Conservation (phyloP, 2,888 invertebrate species). For the Cremastinae sp. region DNA sequence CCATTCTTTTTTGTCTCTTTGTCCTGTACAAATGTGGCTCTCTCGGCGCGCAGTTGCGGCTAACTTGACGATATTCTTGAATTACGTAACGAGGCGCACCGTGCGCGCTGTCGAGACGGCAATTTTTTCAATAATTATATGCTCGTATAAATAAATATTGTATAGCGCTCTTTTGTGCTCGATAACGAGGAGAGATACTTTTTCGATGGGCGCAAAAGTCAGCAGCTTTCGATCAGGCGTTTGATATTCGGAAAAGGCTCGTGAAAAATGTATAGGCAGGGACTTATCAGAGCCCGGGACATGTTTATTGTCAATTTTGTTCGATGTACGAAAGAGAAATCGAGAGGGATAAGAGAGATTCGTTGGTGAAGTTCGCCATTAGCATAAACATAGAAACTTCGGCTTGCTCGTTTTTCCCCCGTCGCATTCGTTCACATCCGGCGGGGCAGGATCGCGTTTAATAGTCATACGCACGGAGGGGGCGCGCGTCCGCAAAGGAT, state of each 20-base stretch:
- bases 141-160: no score
- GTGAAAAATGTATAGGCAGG: conserved; percentile 21
- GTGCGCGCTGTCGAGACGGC: no score
- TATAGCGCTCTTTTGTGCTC: no score
- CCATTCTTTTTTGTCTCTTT: background rate
- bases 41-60: no score
- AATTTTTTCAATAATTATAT: no score
- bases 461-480: conserved; percentile 15
- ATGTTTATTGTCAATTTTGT: conserved; percentile 49
- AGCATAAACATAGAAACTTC: conserved; percentile 60
- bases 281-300: conserved; percentile 35
- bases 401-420: conserved; percentile 1
- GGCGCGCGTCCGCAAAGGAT: conserved; percentile 31
- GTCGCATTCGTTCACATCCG: conserved; percentile 1
- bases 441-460: background rate
- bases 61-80: no score
- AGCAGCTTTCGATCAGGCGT: no score
- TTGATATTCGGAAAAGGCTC: background rate
- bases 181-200: no score
- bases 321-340: conserved; percentile 12
- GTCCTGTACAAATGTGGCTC: background rate
- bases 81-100: no score
- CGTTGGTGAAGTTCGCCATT: conserved; percentile 54
- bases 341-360: conserved; percentile 12
- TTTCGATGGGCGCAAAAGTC: no score